phyloP scores from a whole-genome alignment of 2,113 vertebrate species.

The Prietella phreatophila region DNA sequence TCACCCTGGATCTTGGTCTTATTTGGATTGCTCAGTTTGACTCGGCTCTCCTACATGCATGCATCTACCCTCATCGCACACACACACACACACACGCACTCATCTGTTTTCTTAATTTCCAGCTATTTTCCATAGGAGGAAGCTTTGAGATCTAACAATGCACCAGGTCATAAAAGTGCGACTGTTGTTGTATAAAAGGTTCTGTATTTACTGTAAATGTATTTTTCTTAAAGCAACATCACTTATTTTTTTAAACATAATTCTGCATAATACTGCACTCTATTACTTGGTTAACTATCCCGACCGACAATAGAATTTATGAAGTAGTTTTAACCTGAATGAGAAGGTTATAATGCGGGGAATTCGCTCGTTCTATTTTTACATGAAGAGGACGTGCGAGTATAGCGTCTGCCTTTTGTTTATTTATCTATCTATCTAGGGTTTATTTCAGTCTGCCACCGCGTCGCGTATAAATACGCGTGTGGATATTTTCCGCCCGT shows the following conservation, averaged over 20 bases:
- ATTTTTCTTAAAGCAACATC: not conserved
- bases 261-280: not conserved
- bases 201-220: not conserved
- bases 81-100: not conserved
- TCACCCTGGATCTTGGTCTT: not conserved
- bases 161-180: not conserved
- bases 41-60: not conserved
- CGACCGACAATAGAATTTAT: not conserved
- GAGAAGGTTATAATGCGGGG: not conserved
- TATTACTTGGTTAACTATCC: not conserved
- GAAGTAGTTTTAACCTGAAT: not conserved
- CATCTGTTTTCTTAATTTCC: not conserved
- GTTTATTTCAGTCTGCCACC: not conserved
- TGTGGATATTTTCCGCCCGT: not conserved
- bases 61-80: not conserved
- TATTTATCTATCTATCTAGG: no score
- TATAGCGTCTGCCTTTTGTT: not conserved
- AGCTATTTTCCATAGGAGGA: not conserved
- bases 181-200: not conserved
- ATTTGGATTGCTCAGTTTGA: not conserved
- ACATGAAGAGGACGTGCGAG: not conserved
- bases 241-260: not conserved
- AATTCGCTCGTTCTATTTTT: no score
- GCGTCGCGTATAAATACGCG: not conserved
- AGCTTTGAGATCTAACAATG: not conserved